phyloP scores from a whole-genome alignment of 2,888 invertebrate species.

The Congeria kusceri region DNA sequence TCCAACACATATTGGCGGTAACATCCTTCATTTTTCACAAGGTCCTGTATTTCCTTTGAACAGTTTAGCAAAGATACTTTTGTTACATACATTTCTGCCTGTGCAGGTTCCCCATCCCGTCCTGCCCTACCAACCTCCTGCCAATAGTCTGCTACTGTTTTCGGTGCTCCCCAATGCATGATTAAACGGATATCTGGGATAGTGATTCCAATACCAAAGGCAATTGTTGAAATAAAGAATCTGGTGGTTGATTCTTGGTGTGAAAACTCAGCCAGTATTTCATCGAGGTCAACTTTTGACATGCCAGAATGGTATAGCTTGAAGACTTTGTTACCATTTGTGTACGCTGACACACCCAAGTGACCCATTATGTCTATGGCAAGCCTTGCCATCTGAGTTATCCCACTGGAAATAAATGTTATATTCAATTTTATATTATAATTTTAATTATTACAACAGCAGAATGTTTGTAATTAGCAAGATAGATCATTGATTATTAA shows the following conservation, averaged over 20 bases:
- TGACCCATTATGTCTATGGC: neutral
- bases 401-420: constrained; percentile 24
- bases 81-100: constrained; percentile 14
- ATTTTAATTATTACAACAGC: no score
- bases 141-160: constrained; percentile 18
- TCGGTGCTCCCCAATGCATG: constrained; percentile 16
- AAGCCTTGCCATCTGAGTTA: constrained; percentile 19
- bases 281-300: neutral
- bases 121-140: constrained; percentile 19
- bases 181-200: constrained; percentile 10
- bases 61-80: constrained; percentile 9
- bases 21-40: constrained; percentile 6
- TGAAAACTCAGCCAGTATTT: constrained; percentile 2
- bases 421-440: no score
- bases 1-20: constrained; percentile 14
- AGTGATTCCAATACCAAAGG: constrained; percentile 15
- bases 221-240: constrained; percentile 5
- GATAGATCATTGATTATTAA: no score
- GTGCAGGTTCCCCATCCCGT: constrained; percentile 5
- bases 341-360: neutral
- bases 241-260: neutral
- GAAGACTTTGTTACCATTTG: neutral
- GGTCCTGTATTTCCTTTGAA: constrained; percentile 6
- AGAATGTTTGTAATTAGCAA: no score
- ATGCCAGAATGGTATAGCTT: constrained; percentile 14